A percentile compares a stretch with the other conserved stretches of the same genome.
Evolutionary conservation across 2,113 vertebrate genomes (phyloP).

Genomic region (Anhinga anhinga): DNA sequence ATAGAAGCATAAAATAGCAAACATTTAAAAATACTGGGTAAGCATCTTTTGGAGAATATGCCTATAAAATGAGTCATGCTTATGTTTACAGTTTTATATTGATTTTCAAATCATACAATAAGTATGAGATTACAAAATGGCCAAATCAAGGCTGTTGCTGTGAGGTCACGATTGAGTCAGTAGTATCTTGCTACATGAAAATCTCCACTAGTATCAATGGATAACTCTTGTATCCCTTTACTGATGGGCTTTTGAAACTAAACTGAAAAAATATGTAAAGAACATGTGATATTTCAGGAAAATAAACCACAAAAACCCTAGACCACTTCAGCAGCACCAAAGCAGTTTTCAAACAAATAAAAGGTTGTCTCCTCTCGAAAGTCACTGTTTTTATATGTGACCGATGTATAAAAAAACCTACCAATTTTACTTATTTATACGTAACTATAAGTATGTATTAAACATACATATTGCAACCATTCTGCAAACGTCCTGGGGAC

Average conservation of each 20-base stretch:
- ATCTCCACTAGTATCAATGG: background rate
- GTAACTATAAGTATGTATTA: background rate
- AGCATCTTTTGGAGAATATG: background rate
- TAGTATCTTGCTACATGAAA: background rate
- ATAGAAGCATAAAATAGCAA: background rate
- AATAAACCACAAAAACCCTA: background rate
- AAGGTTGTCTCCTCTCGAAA: background rate
- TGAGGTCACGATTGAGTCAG: background rate
- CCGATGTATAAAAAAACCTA: fast-evolving
- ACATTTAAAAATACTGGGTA: background rate
- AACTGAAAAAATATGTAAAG: fast-evolving
- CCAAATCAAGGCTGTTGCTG: background rate
- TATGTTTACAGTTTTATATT: background rate
- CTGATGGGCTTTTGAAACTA: background rate
- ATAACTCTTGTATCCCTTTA: background rate
- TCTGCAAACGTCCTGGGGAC: background rate
- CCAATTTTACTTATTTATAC: background rate
- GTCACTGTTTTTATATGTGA: background rate
- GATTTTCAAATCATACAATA: background rate
- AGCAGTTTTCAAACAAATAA: background rate
- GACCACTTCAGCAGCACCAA: background rate
- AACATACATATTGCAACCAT: background rate
- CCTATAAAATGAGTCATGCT: background rate
- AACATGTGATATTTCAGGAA: background rate
- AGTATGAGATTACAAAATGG: background rate